A percentile compares a stretch with the other conserved stretches of the same genome.
Evolutionary conservation across 2,888 invertebrate species (phyloP).

Genomic region (Amblyteles armatorius): DNA sequence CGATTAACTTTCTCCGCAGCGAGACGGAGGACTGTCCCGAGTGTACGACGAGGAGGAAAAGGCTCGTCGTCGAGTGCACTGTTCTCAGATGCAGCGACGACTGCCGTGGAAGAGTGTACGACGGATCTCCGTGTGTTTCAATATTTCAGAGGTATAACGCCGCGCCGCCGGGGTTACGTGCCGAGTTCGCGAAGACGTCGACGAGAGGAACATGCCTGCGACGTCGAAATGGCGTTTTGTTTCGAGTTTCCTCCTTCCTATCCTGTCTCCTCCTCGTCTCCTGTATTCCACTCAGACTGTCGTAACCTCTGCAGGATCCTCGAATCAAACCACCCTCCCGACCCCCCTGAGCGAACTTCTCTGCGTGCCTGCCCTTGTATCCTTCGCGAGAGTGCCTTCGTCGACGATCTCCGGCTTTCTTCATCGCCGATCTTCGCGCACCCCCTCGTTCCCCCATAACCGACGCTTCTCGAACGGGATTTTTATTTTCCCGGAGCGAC

Average conservation of each 20-base stretch:
- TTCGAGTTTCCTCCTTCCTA: conserved; percentile 15
- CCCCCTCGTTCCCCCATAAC: conserved; percentile 25
- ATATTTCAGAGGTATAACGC: conserved; percentile 55
- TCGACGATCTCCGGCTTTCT: conserved; percentile 25
- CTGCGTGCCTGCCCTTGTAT: not conserved
- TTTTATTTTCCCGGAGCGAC: conserved; percentile 40
- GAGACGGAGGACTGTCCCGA: not conserved
- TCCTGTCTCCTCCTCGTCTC: conserved; percentile 43
- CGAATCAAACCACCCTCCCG: too few relatives aligned
- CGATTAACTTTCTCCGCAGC: conserved; percentile 44
- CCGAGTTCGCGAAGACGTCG: conserved; percentile 28
- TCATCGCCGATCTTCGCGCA: conserved; percentile 11
- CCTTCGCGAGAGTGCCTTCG: conserved; percentile 41
- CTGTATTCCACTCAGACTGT: conserved; percentile 7
- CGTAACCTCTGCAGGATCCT: conserved; percentile 10
- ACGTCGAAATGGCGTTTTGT: conserved; percentile 59
- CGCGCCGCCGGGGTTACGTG: conserved; percentile 25
- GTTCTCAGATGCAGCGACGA: conserved; percentile 5
- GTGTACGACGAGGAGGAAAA: not conserved
- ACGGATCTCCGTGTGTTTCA: conserved; percentile 40
- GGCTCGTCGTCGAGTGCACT: conserved; percentile 28
- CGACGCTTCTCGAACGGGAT: conserved; percentile 21
- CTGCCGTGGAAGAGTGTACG: conserved; percentile 3
- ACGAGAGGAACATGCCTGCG: conserved; percentile 27
- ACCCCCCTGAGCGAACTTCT: not conserved